phyloP scores from a whole-genome alignment of 2,797 vertebrate species.

The Coccyzus lansbergi region DNA sequence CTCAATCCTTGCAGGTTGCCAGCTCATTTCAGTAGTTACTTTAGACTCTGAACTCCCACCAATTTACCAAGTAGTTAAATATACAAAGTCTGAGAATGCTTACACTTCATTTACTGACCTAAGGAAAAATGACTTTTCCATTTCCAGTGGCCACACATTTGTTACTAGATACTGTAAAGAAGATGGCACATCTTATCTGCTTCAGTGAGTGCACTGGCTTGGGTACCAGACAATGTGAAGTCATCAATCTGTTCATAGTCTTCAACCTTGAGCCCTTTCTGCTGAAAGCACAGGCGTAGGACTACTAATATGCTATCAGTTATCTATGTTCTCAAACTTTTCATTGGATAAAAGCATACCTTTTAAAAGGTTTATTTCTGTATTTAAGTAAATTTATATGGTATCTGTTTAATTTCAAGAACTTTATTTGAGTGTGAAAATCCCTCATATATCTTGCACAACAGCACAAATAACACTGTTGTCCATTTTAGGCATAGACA shows the following conservation, averaged over 20 bases:
- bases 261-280: neutral
- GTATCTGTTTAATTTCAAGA: slow-evolving; percentile 61
- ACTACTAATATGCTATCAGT: neutral
- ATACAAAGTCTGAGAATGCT: neutral
- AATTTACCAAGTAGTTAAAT: neutral
- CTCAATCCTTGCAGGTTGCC: neutral
- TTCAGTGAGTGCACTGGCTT: neutral
- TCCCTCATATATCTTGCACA: slow-evolving; percentile 85
- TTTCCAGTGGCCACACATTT: neutral
- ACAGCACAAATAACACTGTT: slow-evolving; percentile 87
- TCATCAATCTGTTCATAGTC: neutral
- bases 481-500: slow-evolving; percentile 85
- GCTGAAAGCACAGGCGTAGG: neutral
- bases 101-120: neutral
- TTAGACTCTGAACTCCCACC: neutral
- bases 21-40: neutral
- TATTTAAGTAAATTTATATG: slow-evolving; percentile 1
- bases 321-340: neutral
- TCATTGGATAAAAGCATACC: neutral
- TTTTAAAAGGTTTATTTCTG: neutral
- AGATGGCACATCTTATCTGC: neutral
- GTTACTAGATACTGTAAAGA: neutral
- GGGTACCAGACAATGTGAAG: too few relatives aligned
- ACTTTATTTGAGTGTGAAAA: slow-evolving; percentile 82
- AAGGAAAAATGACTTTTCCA: neutral